phyloP scores from a whole-genome alignment of 2,113 vertebrate genomes.

The Isichthys henryi region DNA sequence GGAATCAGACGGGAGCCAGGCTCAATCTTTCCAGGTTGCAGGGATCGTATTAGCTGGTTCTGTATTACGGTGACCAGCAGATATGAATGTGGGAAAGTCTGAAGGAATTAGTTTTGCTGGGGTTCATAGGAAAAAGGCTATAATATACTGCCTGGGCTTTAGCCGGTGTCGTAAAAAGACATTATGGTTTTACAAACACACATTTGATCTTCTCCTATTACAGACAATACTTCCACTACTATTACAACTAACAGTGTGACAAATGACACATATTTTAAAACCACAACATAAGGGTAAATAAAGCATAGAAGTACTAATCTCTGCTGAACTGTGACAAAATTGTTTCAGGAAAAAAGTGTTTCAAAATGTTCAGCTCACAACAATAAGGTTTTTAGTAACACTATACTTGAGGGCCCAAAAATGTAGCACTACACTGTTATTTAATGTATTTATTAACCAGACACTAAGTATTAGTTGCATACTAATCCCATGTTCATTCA shows the following conservation, averaged over 20 bases:
- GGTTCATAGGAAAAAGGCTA: background rate
- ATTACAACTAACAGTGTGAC: background rate
- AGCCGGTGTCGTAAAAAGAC: background rate
- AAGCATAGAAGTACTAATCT: background rate
- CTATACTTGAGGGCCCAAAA: background rate
- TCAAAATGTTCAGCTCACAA: background rate
- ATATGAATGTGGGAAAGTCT: background rate
- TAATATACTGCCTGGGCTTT: background rate
- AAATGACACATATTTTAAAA: background rate
- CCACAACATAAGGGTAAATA: background rate
- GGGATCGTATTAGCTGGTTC: background rate
- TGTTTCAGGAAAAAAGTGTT: background rate
- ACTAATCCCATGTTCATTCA: background rate
- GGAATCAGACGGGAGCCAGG: background rate
- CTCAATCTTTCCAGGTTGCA: background rate
- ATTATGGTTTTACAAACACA: background rate
- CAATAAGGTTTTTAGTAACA: background rate
- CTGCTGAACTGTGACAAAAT: background rate
- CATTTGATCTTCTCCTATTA: background rate
- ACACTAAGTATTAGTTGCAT: background rate
- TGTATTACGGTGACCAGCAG: background rate
- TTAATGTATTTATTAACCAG: background rate
- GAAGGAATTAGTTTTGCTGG: background rate
- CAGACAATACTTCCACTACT: background rate
- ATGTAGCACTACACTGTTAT: background rate